These are phyloP conservation scores for Oryzaephilus surinamensis DNA, from an alignment of 1,140 invertebrate species.

Conservation along the genomic window DNA sequence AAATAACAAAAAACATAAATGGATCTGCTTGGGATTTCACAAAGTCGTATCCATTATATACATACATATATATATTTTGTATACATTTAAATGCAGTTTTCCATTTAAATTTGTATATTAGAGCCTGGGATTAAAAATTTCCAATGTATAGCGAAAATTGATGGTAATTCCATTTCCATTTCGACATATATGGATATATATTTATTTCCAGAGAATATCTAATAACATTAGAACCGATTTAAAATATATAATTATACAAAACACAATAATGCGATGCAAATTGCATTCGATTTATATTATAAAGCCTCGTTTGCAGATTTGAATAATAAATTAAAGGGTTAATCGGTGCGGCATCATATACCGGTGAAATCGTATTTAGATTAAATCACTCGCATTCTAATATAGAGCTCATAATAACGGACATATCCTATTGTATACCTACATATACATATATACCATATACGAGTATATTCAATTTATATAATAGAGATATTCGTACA, in stretches of 20 bases:
- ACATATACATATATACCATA: too few species aligned
- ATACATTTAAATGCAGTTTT: constrained; percentile 9
- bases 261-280: constrained; percentile 11
- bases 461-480: too few species aligned
- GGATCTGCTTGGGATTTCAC: too few species aligned
- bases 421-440: too few species aligned
- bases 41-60: too few species aligned
- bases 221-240: constrained; percentile 8
- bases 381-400: too few species aligned
- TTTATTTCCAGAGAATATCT: constrained; percentile 4
- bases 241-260: constrained; percentile 11
- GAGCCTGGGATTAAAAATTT: constrained; percentile 5
- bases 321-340: constrained; percentile 11
- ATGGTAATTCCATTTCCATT: not conserved
- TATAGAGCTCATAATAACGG: too few species aligned
- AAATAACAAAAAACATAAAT: too few species aligned
- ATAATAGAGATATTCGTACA: too few species aligned
- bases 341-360: constrained; percentile 9
- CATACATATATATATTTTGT: too few species aligned
- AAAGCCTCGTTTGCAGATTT: constrained; percentile 10
- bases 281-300: constrained; percentile 9
- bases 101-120: constrained; percentile 6
- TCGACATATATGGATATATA: not conserved
- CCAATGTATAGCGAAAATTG: not conserved
- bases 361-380: too few species aligned